Percentiles rank a stretch among this genome's conserved stretches.
Conservation (phyloP, 2,113 vertebrate genomes). For the Rattus norvegicus region DNA sequence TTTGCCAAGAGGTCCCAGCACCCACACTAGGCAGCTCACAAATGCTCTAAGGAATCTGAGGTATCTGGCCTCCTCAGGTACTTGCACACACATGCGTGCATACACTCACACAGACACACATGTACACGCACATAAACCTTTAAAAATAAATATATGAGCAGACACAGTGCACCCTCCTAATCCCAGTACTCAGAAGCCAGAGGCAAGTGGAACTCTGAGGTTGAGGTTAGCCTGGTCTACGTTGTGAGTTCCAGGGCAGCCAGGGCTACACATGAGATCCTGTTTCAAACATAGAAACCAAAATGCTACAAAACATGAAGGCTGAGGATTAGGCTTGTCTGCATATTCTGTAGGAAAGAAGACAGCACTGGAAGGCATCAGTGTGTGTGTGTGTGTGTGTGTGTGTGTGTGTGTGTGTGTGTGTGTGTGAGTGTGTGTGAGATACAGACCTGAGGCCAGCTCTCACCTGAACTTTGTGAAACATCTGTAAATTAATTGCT, state of each 20-base stretch:
- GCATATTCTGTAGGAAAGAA: background rate
- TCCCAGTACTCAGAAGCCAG: background rate
- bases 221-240: background rate
- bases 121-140: background rate
- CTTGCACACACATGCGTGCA: too few relatives aligned
- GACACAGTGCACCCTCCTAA: too few relatives aligned
- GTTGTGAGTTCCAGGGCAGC: background rate
- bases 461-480: conserved; percentile 95
- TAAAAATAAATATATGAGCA: background rate
- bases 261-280: background rate
- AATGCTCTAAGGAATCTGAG: background rate
- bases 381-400: too few relatives aligned
- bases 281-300: background rate
- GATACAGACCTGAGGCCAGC: background rate
- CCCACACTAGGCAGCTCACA: background rate
- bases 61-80: background rate
- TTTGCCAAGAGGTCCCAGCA: background rate
- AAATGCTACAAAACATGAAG: background rate
- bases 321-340: background rate
- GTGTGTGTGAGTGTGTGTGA: background rate
- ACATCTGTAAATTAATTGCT: conserved; percentile 97
- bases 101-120: background rate
- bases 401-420: too few relatives aligned
- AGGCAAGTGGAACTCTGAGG: background rate
- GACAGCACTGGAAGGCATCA: accelerated